Percentiles rank a stretch among this genome's conserved stretches.
Conservation (phyloP, 2,797 vertebrate species). For the Lycodopsis pacificus region DNA sequence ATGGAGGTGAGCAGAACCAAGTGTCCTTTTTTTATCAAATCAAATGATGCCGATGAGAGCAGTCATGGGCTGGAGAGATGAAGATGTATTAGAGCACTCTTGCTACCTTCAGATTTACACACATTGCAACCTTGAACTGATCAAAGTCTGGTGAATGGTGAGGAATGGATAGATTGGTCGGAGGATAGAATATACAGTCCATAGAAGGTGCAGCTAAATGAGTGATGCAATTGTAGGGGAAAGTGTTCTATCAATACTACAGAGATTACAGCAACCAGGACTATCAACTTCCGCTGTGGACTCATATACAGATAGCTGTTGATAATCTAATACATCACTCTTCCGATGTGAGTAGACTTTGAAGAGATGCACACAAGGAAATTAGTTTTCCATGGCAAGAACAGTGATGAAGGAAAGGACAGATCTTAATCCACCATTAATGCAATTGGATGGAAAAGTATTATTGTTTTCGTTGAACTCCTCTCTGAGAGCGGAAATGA, state of each 20-base stretch:
- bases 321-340: slow-evolving; percentile 12
- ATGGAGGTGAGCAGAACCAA: slow-evolving; percentile 91
- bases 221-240: background rate
- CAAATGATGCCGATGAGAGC: background rate
- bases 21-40: background rate
- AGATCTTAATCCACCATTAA: background rate
- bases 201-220: background rate
- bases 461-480: slow-evolving; percentile 10
- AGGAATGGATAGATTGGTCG: background rate
- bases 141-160: background rate
- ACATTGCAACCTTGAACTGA: background rate
- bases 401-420: background rate
- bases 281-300: slow-evolving; percentile 22
- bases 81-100: background rate
- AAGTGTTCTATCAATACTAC: background rate
- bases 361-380: background rate
- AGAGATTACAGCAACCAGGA: slow-evolving; percentile 15
- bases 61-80: background rate
- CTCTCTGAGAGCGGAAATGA: slow-evolving; percentile 3
- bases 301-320: slow-evolving; percentile 10
- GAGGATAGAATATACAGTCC: background rate
- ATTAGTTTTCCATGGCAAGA: slow-evolving; percentile 10
- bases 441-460: background rate
- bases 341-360: background rate
- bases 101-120: background rate